phyloP scores from a whole-genome alignment of 2,113 vertebrate genomes.

The Rhinolophus sinicus region DNA sequence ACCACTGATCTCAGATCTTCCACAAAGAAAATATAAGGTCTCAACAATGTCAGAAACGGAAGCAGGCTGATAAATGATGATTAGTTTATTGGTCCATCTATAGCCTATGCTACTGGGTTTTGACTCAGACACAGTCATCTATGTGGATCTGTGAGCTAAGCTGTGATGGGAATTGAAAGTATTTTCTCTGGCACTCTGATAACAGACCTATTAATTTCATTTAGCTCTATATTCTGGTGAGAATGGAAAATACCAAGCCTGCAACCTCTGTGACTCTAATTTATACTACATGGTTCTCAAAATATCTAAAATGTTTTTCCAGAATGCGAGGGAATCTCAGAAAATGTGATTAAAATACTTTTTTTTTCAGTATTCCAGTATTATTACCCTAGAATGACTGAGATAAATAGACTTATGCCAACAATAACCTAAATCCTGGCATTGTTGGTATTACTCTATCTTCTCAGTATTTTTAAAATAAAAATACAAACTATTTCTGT shows the following conservation, averaged over 20 bases:
- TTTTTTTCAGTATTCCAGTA: background rate
- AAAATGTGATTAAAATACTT: conserved; percentile 10
- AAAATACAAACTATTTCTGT: conserved; percentile 2
- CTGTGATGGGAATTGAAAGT: conserved; percentile 44
- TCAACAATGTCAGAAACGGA: background rate
- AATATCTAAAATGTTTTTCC: conserved; percentile 1
- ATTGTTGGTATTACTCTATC: background rate
- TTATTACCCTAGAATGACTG: conserved; percentile 18
- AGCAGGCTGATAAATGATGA: background rate
- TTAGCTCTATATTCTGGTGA: conserved; percentile 28
- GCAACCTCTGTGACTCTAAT: background rate
- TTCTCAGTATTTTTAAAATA: background rate
- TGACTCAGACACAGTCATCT: background rate
- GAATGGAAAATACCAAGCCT: background rate
- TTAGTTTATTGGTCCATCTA: conserved; percentile 5
- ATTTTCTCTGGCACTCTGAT: conserved; percentile 40
- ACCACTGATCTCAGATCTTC: background rate
- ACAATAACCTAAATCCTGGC: background rate
- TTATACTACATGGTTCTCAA: background rate
- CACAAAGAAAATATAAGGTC: conserved; percentile 21
- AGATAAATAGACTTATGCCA: background rate
- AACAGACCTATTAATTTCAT: conserved; percentile 58
- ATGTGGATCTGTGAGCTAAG: background rate
- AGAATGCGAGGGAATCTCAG: background rate
- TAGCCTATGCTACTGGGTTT: background rate